phyloP scores from a whole-genome alignment of 2,797 vertebrate genomes.

The Peromyscus nudipes region DNA sequence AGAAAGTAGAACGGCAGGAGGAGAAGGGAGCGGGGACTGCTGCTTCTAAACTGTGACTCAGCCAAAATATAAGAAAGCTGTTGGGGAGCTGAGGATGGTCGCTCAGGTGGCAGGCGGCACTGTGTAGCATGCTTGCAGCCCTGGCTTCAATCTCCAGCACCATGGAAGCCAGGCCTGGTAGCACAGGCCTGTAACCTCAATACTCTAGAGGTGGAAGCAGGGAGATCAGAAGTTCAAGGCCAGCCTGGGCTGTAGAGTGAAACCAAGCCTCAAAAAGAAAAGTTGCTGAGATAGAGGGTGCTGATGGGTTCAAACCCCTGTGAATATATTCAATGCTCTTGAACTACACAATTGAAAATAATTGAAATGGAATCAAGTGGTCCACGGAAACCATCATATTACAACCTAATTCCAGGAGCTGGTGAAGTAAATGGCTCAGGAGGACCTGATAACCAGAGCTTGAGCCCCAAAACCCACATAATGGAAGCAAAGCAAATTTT shows the following conservation, averaged over 20 bases:
- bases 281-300: background rate
- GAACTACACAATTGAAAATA: background rate
- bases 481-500: background rate
- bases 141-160: background rate
- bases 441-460: background rate
- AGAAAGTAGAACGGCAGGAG: background rate
- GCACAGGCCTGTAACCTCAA: background rate
- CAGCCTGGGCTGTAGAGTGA: background rate
- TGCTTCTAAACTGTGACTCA: background rate
- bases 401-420: conserved; percentile 8
- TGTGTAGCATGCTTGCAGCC: background rate
- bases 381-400: background rate
- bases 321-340: background rate
- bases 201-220: background rate
- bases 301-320: background rate
- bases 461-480: background rate
- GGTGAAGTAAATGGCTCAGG: background rate
- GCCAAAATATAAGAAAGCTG: background rate
- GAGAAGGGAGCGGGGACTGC: background rate
- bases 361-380: background rate
- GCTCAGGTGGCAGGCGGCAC: background rate
- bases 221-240: background rate
- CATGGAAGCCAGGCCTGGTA: background rate
- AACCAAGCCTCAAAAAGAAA: background rate
- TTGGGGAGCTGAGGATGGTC: background rate